Conservation (phyloP, 2,797 vertebrate species). For the Lindbergichthys nudifrons region DNA sequence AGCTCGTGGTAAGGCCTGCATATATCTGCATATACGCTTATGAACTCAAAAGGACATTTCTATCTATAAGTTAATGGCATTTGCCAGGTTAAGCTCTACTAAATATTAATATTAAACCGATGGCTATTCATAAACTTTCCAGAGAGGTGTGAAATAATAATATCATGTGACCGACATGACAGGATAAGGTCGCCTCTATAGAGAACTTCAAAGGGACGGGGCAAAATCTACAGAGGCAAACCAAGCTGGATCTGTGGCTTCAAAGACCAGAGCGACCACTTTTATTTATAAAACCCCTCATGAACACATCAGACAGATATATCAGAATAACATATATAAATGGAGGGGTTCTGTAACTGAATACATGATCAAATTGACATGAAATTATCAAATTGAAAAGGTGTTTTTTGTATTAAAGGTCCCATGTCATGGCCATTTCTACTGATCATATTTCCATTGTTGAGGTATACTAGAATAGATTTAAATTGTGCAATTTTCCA, state of each 20-base stretch:
- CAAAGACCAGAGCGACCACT: constrained; percentile 48
- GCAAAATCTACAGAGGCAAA: constrained; percentile 21
- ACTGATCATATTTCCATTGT: no score
- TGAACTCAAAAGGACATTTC: constrained; percentile 3
- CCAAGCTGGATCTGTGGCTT: constrained; percentile 36
- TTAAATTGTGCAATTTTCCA: no score
- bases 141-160: constrained; percentile 49
- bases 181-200: constrained; percentile 40
- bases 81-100: constrained; percentile 1
- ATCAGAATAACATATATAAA: background rate
- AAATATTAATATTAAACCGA: constrained; percentile 42
- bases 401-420: no score
- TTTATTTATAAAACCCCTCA: constrained; percentile 36
- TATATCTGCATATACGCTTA: background rate
- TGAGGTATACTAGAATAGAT: no score
- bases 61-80: constrained; percentile 20
- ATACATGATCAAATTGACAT: background rate
- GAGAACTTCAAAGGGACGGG: constrained; percentile 52
- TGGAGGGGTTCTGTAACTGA: no score
- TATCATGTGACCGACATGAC: constrained; percentile 45
- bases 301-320: background rate
- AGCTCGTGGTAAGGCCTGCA: background rate
- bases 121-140: constrained; percentile 42
- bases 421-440: no score
- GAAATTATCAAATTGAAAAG: no score